phyloP scores from a whole-genome alignment of 2,888 invertebrate genomes.

The Philaethria dido region DNA sequence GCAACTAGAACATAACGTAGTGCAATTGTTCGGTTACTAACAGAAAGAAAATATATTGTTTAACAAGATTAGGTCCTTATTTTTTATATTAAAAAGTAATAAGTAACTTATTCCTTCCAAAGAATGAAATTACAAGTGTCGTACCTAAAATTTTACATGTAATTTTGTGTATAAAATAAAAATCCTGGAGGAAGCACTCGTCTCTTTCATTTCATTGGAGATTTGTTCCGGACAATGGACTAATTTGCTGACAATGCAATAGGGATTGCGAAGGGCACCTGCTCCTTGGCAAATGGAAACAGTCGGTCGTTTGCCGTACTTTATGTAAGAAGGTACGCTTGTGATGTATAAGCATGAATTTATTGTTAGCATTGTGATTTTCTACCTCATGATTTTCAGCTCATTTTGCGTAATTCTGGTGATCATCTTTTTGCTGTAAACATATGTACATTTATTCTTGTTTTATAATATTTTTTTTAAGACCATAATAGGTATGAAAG shows the following conservation, averaged over 20 bases:
- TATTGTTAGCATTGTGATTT: constrained; percentile 9
- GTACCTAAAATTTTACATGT: background rate
- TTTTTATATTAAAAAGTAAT: background rate
- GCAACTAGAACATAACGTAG: no score
- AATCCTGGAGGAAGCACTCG: constrained; percentile 21
- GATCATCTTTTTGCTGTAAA: background rate
- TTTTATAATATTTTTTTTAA: no score
- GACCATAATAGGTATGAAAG: no score
- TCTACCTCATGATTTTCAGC: background rate
- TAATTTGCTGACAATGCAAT: constrained; percentile 35
- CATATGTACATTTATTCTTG: no score
- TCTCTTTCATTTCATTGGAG: constrained; percentile 29
- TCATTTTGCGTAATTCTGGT: background rate
- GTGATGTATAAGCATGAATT: constrained; percentile 11
- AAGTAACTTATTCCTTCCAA: background rate
- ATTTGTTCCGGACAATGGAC: constrained; percentile 34
- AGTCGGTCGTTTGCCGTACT: constrained; percentile 25
- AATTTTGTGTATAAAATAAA: constrained; percentile 13
- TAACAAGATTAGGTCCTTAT: no score
- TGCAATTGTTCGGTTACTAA: no score
- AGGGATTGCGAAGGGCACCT: constrained; percentile 29
- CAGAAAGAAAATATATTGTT: no score
- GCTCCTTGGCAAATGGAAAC: constrained; percentile 32
- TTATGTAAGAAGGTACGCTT: constrained; percentile 21
- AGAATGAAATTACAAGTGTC: background rate